Evolutionary conservation across 1,140 invertebrate species (phyloP).

Genomic region (Heliconius eleuchia): DNA sequence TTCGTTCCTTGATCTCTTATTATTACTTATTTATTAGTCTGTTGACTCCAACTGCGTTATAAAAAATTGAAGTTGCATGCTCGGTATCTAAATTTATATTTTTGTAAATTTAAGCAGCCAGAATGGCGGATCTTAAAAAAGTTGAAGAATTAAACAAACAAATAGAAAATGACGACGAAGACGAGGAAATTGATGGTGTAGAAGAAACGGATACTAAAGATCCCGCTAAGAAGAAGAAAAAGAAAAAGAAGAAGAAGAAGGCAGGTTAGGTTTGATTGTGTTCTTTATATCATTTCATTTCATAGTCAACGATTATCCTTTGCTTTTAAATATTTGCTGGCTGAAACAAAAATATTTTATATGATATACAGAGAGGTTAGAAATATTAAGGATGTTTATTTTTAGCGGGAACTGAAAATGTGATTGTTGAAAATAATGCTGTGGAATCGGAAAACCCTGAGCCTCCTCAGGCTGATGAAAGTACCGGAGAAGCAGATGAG

Average conservation of each 20-base stretch:
- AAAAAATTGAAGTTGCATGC: conserved; percentile 26
- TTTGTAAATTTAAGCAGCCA: conserved; percentile 38
- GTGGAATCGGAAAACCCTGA: conserved; percentile 51
- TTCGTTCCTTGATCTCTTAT: neutral
- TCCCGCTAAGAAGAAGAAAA: conserved; percentile 86
- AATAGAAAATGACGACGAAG: conserved; percentile 65
- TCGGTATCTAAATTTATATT: conserved; percentile 24
- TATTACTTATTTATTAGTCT: neutral
- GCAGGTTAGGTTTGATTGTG: conserved; percentile 75
- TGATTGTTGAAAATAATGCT: conserved; percentile 46
- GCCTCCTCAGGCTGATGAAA: conserved; percentile 51
- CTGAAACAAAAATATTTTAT: neutral
- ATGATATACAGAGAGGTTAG: conserved; percentile 15
- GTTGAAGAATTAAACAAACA: conserved; percentile 65
- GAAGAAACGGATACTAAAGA: conserved; percentile 81
- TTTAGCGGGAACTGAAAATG: conserved; percentile 50
- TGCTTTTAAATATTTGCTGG: neutral
- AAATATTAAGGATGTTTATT: conserved; percentile 30
- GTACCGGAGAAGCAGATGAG: conserved; percentile 74
- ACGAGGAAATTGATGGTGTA: conserved; percentile 73
- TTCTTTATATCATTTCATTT: neutral
- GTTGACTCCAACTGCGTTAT: conserved; percentile 17
- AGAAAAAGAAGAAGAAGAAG: conserved; percentile 90
- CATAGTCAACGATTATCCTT: neutral
- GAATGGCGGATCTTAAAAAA: conserved; percentile 72